Percentiles rank a stretch among this genome's conserved stretches.
These are phyloP conservation scores for Anneissia japonica DNA, from an alignment of 35 echinoderm and acorn worm species.

Conservation along the genomic window DNA sequence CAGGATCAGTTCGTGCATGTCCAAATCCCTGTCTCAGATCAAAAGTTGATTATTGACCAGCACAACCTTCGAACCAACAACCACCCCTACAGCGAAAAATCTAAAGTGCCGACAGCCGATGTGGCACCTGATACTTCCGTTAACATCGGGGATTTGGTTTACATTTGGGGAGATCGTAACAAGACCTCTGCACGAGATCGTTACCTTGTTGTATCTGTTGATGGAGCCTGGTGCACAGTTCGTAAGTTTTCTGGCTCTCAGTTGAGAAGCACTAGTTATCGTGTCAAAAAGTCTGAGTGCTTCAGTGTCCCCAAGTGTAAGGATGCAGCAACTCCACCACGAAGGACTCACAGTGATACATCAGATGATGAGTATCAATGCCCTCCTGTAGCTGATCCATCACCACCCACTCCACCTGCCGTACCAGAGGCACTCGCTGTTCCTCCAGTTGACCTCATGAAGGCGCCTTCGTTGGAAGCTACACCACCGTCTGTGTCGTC, in stretches of 20 bases:
- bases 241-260: conserved; percentile 50
- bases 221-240: conserved; percentile 43
- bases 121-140: too few relatives aligned
- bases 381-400: too few relatives aligned
- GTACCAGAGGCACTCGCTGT: too few relatives aligned
- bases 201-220: conserved; percentile 34
- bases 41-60: not conserved
- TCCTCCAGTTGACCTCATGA: too few relatives aligned
- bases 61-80: not conserved
- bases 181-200: conserved; percentile 18
- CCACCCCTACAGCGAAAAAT: not conserved
- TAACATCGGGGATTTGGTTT: conserved; percentile 38
- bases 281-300: conserved; percentile 37
- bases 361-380: too few relatives aligned
- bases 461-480: too few relatives aligned
- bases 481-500: too few relatives aligned
- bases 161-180: conserved; percentile 39
- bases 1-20: not conserved
- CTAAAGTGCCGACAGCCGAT: too few relatives aligned
- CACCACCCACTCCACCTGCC: too few relatives aligned
- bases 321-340: too few relatives aligned
- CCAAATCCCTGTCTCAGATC: conserved; percentile 1
- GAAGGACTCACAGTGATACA: too few relatives aligned
- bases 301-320: conserved; percentile 13
- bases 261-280: conserved; percentile 15